A percentile compares a stretch with the other conserved stretches of the same genome.
These are phyloP conservation scores for Bombus confusus DNA, from an alignment of 1,140 invertebrate species.

Conservation along the genomic window DNA sequence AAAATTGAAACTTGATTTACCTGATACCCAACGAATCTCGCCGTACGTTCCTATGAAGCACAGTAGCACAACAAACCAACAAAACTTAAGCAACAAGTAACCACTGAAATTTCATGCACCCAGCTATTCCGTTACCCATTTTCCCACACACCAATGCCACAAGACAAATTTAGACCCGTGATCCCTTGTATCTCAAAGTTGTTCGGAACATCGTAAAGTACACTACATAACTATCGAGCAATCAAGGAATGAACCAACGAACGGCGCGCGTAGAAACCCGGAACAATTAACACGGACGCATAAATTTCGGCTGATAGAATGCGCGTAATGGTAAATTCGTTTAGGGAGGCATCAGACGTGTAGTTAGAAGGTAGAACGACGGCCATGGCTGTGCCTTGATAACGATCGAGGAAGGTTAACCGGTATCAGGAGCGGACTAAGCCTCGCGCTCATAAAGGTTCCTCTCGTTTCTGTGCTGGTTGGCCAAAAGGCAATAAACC, in stretches of 20 bases:
- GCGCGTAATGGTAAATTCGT: constrained; percentile 23
- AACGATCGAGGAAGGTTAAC: constrained; percentile 66
- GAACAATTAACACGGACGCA: background rate
- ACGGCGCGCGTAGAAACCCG: background rate
- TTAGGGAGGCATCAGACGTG: background rate
- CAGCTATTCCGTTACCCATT: background rate
- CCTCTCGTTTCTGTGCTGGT: constrained; percentile 40
- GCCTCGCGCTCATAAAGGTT: constrained; percentile 59
- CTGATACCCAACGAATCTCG: no score
- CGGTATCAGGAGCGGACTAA: constrained; percentile 58
- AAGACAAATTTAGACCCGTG: background rate
- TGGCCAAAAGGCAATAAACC: constrained; percentile 60
- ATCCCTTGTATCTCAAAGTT: background rate
- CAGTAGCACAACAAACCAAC: background rate
- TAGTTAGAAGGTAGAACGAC: constrained; percentile 41
- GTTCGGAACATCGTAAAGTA: background rate
- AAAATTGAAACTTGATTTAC: no score
- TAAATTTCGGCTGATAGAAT: constrained; percentile 18
- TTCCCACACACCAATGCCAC: background rate
- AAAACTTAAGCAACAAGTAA: background rate
- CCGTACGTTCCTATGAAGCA: background rate
- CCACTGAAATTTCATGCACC: background rate
- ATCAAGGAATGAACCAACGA: background rate
- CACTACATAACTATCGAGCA: background rate
- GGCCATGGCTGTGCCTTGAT: constrained; percentile 45